Evolutionary conservation across 53 echinoderm and acorn worm species (phyloP), one percentile per base, ranked within the genome.

Genomic region (Arbacia lixula): DNA sequence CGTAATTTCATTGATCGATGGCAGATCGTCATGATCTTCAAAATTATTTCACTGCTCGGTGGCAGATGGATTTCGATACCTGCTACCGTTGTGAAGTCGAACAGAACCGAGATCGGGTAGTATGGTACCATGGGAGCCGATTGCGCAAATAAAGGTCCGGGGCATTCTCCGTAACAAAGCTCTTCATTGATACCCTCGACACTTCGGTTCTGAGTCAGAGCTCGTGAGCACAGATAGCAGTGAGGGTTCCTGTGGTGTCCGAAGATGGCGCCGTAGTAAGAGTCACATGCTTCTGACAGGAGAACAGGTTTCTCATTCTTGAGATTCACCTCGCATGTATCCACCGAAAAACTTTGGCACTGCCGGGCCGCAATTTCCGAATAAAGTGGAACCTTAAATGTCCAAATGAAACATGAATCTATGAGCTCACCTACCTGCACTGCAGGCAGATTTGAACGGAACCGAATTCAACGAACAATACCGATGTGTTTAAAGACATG

Each of bases 71-170:
- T 19, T 9, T 36, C 25, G 10, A 69, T 26, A 1, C 28, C 69
- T 3, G 25, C 43, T 5, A 69, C 69, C n/a, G 69, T 42, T 40
- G 69, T 35, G 29, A 69, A 69, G 43, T 69, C 69, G 12, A 69
- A 69, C 14, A 69, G 28, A 42, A 69, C 69, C 12, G 69, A 69
- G 43, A 69, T 43, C 0, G 69, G 69, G 17, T 42, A 69, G 34
- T 5, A 42, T 1, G 69, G 69, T n/a, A n/a, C n/a, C n/a, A n/a
- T n/a, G n/a, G n/a, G n/a, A n/a, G n/a, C n/a, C n/a, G n/a, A n/a
- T n/a, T n/a, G n/a, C n/a, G n/a, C n/a, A n/a, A n/a, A n/a, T n/a
- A n/a, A n/a, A n/a, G n/a, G n/a, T n/a, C n/a, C n/a, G n/a, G n/a
- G n/a, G 17, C 69, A 69, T 12, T 10, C n/a, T 43, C 40, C 43